Conservation (phyloP, 2,113 vertebrate species). For the Phoenicopterus ruber region DNA sequence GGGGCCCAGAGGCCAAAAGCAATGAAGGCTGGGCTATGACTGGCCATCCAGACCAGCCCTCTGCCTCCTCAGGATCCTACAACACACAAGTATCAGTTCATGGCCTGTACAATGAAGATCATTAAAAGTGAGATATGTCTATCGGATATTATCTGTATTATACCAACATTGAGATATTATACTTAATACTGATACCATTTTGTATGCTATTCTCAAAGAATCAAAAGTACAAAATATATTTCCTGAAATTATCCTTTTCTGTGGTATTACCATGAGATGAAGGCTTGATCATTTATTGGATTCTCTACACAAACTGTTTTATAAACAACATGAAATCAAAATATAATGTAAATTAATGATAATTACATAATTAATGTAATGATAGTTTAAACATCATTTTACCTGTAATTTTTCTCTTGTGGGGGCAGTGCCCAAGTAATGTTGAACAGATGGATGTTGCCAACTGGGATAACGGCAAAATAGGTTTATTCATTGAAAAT, state of each 20-base stretch:
- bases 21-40: background rate
- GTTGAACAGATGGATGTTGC: slow-evolving; percentile 84
- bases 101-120: background rate
- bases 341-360: background rate
- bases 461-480: slow-evolving; percentile 84
- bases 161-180: background rate
- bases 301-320: background rate
- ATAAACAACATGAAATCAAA: background rate
- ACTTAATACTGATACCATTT: background rate
- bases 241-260: background rate
- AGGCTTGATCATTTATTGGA: background rate
- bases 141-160: background rate
- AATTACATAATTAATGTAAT: background rate
- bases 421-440: slow-evolving; percentile 84
- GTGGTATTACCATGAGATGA: background rate
- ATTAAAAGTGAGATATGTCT: background rate
- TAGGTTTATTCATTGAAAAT: background rate
- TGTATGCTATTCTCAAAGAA: background rate
- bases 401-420: slow-evolving; percentile 86
- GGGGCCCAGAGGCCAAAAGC: background rate
- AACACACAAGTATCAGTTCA: background rate
- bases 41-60: background rate
- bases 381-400: slow-evolving; percentile 14
- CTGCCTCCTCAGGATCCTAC: background rate
- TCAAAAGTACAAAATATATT: background rate